Base-by-base conservation (phyloP, 1,140 invertebrate genomes). In the Camponotus vicinus region DNA sequence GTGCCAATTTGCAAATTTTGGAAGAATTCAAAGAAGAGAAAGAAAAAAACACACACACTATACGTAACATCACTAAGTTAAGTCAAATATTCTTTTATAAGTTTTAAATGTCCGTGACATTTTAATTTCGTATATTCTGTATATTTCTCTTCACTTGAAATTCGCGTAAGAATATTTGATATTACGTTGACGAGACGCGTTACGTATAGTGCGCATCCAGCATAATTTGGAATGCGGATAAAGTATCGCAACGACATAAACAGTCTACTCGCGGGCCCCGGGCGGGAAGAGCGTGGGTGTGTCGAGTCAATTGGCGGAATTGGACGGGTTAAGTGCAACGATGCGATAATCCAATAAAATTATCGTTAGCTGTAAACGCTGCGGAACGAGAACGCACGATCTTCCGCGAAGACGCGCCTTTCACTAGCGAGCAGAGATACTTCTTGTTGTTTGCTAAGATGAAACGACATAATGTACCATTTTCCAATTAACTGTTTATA, bases 261-360 rank as follows among this genome's bases (percentile, higher is more conserved):
- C 42, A 79, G 21, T 8, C 49, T 57, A 45, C 15, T 9, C 82
- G 82, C 34, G 82, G 49, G 71, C 34, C n/a, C 45, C 45, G 18
- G 9, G 49, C 61, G 11, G 18, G 6, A 73, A 45, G 7, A 63
- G 52, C 45, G 73, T 92, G 89, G 89, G 89, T 80, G 89, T 83
- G 70, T 55, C 69, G 87, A 92, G 93, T 93, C 92, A 94, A 94
- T 93, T 94, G 93, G 90, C 83, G 88, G 86, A 94, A 94, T 94
- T 92, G 90, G 89, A 92, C 88, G 92, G 93, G 92, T 94, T 91
- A 93, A 93, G 88, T 92, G 91, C 90, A 89, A 85, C 88, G 78
- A 84, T 91, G 87, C 88, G 86, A 91, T 93, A 94, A 94, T 93
- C 91, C 86, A 93, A 93, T 94, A 90, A 92, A 88, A 66, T 88